Percentiles rank a stretch among this genome's conserved stretches.
phyloP scores from a whole-genome alignment of 2,113 vertebrate genomes.

The Acrocephalus kingi region DNA sequence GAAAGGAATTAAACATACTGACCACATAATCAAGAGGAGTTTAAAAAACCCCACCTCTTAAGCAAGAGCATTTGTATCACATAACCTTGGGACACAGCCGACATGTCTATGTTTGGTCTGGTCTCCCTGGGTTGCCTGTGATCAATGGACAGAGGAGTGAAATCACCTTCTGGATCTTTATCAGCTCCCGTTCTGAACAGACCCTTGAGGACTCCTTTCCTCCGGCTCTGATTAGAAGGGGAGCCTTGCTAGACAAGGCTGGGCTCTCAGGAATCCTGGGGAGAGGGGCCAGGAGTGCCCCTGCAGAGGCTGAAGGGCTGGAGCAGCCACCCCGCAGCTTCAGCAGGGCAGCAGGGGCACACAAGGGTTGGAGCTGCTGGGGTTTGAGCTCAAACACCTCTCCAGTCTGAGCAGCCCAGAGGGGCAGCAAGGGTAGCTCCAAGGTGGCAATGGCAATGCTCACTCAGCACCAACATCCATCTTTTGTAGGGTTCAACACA shows the following conservation, averaged over 20 bases:
- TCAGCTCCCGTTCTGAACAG: constrained; percentile 44
- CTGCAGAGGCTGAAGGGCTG: not conserved
- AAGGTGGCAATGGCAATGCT: not conserved
- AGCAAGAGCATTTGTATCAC: constrained; percentile 34
- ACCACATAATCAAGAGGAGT: constrained; percentile 34
- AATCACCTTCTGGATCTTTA: constrained; percentile 65
- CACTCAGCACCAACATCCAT: fast-evolving
- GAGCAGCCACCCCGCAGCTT: not conserved
- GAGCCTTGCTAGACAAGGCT: not conserved
- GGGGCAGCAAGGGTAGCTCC: fast-evolving
- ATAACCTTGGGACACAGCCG: constrained; percentile 56
- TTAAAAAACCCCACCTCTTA: not conserved
- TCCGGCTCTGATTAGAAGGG: not conserved
- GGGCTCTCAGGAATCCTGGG: not conserved
- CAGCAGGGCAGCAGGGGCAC: not conserved
- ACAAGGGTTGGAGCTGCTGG: fast-evolving
- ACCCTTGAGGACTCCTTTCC: not conserved
- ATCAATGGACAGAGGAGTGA: constrained; percentile 51
- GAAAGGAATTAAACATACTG: constrained; percentile 45
- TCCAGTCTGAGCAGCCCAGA: not conserved
- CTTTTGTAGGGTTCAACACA: not conserved
- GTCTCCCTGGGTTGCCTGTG: constrained; percentile 62
- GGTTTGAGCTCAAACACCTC: not conserved
- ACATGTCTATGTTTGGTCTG: constrained; percentile 57
- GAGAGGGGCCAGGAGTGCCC: not conserved